These are phyloP conservation scores for Micrastur ruficollis DNA, from an alignment of 2,797 vertebrate genomes.

Conservation along the genomic window DNA sequence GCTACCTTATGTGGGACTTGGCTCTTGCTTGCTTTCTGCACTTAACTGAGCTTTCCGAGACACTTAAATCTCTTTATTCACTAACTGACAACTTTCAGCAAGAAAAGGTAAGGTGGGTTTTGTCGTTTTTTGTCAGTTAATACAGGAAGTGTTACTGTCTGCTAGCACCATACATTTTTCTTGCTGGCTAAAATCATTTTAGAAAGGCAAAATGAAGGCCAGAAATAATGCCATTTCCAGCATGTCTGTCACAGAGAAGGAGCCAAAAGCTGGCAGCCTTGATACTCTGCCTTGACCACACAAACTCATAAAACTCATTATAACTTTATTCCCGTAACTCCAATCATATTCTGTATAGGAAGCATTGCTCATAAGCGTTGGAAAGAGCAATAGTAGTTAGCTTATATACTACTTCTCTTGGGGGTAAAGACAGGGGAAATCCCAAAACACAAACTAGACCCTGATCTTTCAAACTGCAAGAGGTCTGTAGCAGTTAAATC, in stretches of 20 bases:
- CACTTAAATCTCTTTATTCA: not conserved
- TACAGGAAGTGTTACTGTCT: not conserved
- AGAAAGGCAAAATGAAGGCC: not conserved
- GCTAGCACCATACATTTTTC: not conserved
- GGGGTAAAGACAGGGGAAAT: not conserved
- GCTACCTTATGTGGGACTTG: not conserved
- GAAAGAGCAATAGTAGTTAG: not conserved
- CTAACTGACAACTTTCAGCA: not conserved
- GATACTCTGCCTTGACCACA: not conserved
- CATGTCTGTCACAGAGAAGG: not conserved
- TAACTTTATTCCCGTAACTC: not conserved
- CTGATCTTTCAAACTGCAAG: not conserved
- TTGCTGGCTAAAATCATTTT: not conserved
- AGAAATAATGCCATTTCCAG: not conserved
- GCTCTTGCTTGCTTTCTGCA: not conserved
- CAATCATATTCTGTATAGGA: not conserved
- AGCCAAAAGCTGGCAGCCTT: not conserved
- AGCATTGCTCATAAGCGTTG: not conserved
- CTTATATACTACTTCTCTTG: not conserved
- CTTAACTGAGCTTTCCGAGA: not conserved
- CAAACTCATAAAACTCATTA: not conserved
- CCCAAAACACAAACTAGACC: not conserved
- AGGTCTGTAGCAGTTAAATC: not conserved
- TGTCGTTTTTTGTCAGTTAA: not conserved
- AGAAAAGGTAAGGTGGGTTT: not conserved